These are phyloP conservation scores for Musca vetustissima DNA, from an alignment of 1,140 invertebrate genomes.

Conservation along the genomic window DNA sequence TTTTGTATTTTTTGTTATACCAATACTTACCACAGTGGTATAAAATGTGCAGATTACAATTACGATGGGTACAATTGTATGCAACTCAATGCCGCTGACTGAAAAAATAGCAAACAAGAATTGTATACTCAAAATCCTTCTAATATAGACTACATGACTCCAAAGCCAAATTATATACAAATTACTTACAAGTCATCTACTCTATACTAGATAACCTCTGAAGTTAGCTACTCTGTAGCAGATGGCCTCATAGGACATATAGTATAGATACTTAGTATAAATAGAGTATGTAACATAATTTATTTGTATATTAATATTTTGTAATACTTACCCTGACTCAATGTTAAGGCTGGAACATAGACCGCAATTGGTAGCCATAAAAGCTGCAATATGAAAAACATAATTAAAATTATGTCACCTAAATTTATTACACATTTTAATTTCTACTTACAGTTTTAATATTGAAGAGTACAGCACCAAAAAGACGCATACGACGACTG, in stretches of 20 bases:
- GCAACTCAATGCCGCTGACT: slow-evolving; percentile 84
- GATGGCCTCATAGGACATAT: no score
- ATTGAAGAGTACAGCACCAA: slow-evolving; percentile 73
- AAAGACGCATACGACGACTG: slow-evolving; percentile 69
- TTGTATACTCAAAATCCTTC: no score
- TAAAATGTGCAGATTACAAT: slow-evolving; percentile 89
- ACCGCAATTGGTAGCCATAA: slow-evolving; percentile 73
- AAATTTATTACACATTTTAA: background rate
- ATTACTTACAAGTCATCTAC: no score
- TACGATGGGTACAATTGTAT: slow-evolving; percentile 77
- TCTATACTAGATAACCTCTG: no score
- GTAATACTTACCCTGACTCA: slow-evolving; percentile 70
- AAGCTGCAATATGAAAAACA: slow-evolving; percentile 46
- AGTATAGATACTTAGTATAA: no score
- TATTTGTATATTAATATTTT: no score
- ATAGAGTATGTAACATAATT: no score
- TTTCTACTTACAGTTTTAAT: slow-evolving; percentile 70
- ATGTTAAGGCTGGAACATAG: slow-evolving; percentile 79
- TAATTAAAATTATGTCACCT: no score
- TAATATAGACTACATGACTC: no score
- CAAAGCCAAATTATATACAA: no score
- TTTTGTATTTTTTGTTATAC: background rate
- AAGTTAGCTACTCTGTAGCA: no score
- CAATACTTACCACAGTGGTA: slow-evolving; percentile 76
- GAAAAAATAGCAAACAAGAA: no score